A percentile compares a stretch with the other conserved stretches of the same genome.
phyloP scores from a whole-genome alignment of 1,140 invertebrate species.

The Micrasema minimum region DNA sequence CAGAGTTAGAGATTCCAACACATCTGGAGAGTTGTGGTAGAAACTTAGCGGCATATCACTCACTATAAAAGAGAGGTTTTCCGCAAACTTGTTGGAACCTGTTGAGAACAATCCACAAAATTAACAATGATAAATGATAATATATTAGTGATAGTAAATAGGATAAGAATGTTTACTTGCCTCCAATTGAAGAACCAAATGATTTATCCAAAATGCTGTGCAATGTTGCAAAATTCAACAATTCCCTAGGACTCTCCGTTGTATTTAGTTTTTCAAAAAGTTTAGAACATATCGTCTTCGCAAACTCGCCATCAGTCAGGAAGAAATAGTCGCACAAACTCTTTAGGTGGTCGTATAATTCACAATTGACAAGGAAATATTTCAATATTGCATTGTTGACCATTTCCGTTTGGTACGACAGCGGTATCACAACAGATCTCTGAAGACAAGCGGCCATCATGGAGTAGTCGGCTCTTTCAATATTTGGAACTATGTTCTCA shows the following conservation, averaged over 20 bases:
- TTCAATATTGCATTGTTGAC: constrained; percentile 78
- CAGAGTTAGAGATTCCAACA: constrained; percentile 73
- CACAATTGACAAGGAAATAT: constrained; percentile 73
- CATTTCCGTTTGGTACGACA: constrained; percentile 74
- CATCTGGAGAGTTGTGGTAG: constrained; percentile 72
- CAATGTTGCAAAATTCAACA: constrained; percentile 75
- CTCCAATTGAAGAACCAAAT: constrained; percentile 65
- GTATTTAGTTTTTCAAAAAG: constrained; percentile 73
- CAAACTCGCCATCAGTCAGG: constrained; percentile 80
- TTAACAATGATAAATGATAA: too few relatives aligned
- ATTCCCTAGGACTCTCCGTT: constrained; percentile 70
- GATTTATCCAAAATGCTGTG: constrained; percentile 76
- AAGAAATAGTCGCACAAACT: constrained; percentile 80
- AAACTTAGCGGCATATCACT: constrained; percentile 68
- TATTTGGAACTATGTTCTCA: constrained; percentile 52
- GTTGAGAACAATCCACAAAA: too few relatives aligned
- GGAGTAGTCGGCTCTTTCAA: constrained; percentile 63
- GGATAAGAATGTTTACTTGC: constrained; percentile 52
- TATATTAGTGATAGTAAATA: too few relatives aligned
- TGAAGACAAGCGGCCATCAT: constrained; percentile 73
- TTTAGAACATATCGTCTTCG: constrained; percentile 73
- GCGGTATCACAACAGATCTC: constrained; percentile 74
- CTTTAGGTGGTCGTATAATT: constrained; percentile 75
- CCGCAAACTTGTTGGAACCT: constrained; percentile 67
- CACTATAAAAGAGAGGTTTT: constrained; percentile 70